Evolutionary conservation across 92 coral and sea anemone genomes (phyloP), one percentile per base, ranked within the genome.

Genomic region (Phenganax marumi): DNA sequence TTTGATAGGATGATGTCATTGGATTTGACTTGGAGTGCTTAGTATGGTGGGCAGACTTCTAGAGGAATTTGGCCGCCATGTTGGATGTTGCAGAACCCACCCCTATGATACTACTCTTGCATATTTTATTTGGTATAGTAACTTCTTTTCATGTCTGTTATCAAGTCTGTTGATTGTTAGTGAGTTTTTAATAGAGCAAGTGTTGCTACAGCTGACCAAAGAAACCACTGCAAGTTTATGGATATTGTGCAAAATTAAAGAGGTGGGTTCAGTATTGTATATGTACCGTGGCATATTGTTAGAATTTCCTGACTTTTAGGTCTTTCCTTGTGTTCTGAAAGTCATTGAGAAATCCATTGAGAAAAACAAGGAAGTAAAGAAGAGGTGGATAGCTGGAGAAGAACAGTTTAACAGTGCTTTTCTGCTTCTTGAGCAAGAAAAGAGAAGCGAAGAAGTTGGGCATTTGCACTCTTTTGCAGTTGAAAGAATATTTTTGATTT

Each of bases 341-440:
- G 25, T 39, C 0, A 8, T 17, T n/a, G n/a, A n/a, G 3, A 23
- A 18, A 7, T 62, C 26, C 10, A 18, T 62, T 25, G 68, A 62
- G 8, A 23, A 39, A 62, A 62, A 62, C 12, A 25, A 62, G 21
- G 13, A 62, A 12, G 68, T 62, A 7, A 62, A 19, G 25, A 62
- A 23, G 13, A 62, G 68, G 13, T 62, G 68, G 68, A 62, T 19
- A 62, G 68, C 18, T 62, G 68, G 68, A 5, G 68, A 62, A 7
- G 68, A 5, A 11, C 26, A 62, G 33, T 62, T 19, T n/a, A 62
- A 62, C 25, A 0, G 33, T 4, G 68, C 68, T 7, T 26, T 62
- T 10, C 68, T 7, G 10, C 10, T 23, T 1, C 68, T 62, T 18
- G 68, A 62, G 25, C 10, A 21, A 0, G 68, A 62, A 11, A 62